Conservation (phyloP, 1,140 invertebrate genomes). For the Zaprionus ghesquierei region DNA sequence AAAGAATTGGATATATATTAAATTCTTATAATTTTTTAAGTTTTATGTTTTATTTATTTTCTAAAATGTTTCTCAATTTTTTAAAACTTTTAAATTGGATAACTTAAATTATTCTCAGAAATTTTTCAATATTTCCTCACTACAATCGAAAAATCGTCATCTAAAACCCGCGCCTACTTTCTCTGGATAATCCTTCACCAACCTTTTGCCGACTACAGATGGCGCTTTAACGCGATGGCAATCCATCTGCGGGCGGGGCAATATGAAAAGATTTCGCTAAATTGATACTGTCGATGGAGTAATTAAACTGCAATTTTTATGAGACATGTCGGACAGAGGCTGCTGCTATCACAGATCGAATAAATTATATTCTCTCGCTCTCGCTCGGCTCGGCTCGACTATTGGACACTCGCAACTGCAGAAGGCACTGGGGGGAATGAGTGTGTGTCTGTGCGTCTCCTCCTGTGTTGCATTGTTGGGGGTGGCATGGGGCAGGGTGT, state of each 20-base stretch:
- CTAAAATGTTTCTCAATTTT: too few relatives aligned
- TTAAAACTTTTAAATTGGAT: too few relatives aligned
- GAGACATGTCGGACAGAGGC: conserved; percentile 82
- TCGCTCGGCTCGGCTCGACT: conserved; percentile 26
- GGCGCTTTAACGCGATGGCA: conserved; percentile 77
- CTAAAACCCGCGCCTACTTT: background rate
- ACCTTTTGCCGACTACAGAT: conserved; percentile 71
- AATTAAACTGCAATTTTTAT: conserved; percentile 83
- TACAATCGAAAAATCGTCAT: background rate
- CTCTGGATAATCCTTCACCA: conserved; percentile 21
- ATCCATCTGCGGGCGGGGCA: conserved; percentile 69
- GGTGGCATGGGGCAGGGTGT: background rate
- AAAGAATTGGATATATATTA: too few relatives aligned
- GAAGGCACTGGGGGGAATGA: background rate
- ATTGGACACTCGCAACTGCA: conserved; percentile 18
- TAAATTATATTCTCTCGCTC: conserved; percentile 77
- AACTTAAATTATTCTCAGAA: background rate
- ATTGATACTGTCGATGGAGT: conserved; percentile 82
- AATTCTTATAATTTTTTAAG: background rate
- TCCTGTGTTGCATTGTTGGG: background rate
- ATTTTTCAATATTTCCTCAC: background rate
- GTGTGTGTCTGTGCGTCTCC: background rate
- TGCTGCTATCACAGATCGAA: conserved; percentile 79
- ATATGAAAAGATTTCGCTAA: conserved; percentile 82
- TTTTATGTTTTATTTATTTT: background rate